Percentiles rank a stretch among this genome's conserved stretches.
phyloP scores from a whole-genome alignment of 64 coral and sea anemone species.

The Pocillopora verrucosa region DNA sequence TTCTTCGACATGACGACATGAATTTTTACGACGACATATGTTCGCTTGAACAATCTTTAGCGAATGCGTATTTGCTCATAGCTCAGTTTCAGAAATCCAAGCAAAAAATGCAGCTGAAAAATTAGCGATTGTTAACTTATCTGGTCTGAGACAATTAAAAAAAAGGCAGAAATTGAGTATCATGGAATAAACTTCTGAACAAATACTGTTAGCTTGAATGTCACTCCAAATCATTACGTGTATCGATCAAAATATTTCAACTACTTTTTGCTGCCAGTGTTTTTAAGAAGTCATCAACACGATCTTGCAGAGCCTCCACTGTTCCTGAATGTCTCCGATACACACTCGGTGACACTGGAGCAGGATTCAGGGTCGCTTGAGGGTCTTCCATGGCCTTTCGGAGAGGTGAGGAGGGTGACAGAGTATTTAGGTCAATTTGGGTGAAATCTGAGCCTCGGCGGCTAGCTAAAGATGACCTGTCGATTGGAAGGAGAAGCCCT shows the following conservation, averaged over 20 bases:
- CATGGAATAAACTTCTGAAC: too few relatives aligned
- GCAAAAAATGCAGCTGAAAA: too few relatives aligned
- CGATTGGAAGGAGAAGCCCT: not conserved
- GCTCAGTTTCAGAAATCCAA: too few relatives aligned
- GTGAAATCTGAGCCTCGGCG: conserved; percentile 27
- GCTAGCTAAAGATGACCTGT: not conserved
- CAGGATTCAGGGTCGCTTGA: conserved; percentile 27
- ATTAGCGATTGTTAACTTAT: too few relatives aligned
- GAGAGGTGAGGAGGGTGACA: conserved; percentile 14
- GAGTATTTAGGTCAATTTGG: conserved; percentile 6
- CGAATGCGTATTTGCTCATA: too few relatives aligned
- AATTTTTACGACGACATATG: too few relatives aligned
- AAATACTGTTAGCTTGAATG: too few relatives aligned
- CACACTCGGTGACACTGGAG: conserved; percentile 8
- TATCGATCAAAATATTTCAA: not conserved
- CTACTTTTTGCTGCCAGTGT: conserved; percentile 10
- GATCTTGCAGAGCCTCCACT: conserved; percentile 8
- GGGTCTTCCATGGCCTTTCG: conserved; percentile 38
- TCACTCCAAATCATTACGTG: too few relatives aligned
- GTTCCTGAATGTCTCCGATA: conserved; percentile 5
- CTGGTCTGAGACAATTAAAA: too few relatives aligned
- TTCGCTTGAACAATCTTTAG: too few relatives aligned
- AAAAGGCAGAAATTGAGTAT: too few relatives aligned
- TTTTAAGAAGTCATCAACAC: conserved; percentile 41
- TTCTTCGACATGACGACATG: too few relatives aligned